Percentiles rank a stretch among this genome's conserved stretches.
Evolutionary conservation across 2,797 vertebrate genomes (phyloP).

Genomic region (Nannoperca obscura): DNA sequence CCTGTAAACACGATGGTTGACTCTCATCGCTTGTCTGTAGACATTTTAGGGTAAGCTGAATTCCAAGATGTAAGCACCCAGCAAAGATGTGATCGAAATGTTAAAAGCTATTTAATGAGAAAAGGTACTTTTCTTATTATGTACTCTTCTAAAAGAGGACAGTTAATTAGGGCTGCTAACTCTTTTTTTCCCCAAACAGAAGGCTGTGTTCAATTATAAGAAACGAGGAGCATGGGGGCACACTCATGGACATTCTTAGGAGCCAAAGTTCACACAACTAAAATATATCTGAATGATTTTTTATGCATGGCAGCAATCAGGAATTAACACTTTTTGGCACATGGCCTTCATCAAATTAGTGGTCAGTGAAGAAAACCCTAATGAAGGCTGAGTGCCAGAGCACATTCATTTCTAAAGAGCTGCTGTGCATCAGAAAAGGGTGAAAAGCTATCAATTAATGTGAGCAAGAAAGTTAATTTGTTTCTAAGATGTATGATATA

Average conservation of each 20-base stretch:
- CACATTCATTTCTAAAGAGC: conserved; percentile 27
- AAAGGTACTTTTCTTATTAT: conserved; percentile 12
- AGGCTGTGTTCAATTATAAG: not conserved
- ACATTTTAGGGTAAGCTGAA: conserved; percentile 20
- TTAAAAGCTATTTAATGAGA: conserved; percentile 49
- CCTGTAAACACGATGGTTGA: conserved; percentile 59
- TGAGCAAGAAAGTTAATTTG: conserved; percentile 14
- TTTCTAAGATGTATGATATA: conserved; percentile 16
- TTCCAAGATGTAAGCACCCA: conserved; percentile 28
- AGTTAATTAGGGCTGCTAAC: conserved; percentile 11
- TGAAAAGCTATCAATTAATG: conserved; percentile 11
- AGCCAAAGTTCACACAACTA: conserved; percentile 37
- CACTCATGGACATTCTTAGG: conserved; percentile 19
- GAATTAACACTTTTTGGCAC: conserved; percentile 47
- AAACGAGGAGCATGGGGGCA: conserved; percentile 2
- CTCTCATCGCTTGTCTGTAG: conserved; percentile 18
- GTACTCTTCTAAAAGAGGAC: conserved; percentile 24
- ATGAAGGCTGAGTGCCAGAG: conserved; percentile 42
- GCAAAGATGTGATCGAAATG: conserved; percentile 38
- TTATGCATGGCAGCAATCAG: conserved; percentile 39
- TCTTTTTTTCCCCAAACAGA: not conserved
- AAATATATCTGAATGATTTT: conserved; percentile 35
- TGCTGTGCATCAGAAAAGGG: not conserved
- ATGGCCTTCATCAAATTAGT: conserved; percentile 50
- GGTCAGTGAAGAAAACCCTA: conserved; percentile 27